phyloP scores from a whole-genome alignment of 2,888 invertebrate genomes.

The Drosophila lacicola region DNA sequence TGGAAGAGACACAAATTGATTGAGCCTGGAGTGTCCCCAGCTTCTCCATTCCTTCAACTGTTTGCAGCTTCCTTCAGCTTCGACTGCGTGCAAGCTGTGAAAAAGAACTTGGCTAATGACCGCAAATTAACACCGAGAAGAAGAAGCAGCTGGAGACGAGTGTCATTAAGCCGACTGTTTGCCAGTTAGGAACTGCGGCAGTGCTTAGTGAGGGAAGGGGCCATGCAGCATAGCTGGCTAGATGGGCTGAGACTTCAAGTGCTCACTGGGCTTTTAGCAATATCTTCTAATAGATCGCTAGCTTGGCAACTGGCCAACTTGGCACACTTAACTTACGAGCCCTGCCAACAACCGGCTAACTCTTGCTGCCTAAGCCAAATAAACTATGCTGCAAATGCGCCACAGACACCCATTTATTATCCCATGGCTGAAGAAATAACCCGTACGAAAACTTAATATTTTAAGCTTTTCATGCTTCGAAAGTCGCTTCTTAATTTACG shows the following conservation, averaged over 20 bases:
- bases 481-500: slow-evolving; percentile 15
- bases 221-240: not conserved
- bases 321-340: slow-evolving; percentile 64
- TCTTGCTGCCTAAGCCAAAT: slow-evolving; percentile 23
- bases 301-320: slow-evolving; percentile 35
- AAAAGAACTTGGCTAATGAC: slow-evolving; percentile 75
- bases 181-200: slow-evolving; percentile 34
- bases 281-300: slow-evolving; percentile 74
- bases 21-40: slow-evolving; percentile 49
- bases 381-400: slow-evolving; percentile 23
- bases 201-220: not conserved
- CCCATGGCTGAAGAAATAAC: slow-evolving; percentile 42
- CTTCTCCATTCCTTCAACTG: not conserved
- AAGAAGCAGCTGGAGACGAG: slow-evolving; percentile 65
- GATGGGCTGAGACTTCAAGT: slow-evolving; percentile 38
- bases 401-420: slow-evolving; percentile 41
- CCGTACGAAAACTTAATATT: slow-evolving; percentile 18
- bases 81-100: slow-evolving; percentile 25
- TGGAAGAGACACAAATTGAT: slow-evolving; percentile 70
- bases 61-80: slow-evolving; percentile 4
- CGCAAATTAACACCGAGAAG: slow-evolving; percentile 72
- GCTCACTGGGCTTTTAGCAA: slow-evolving; percentile 71
- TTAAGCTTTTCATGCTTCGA: slow-evolving; percentile 19
- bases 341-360: slow-evolving; percentile 5
- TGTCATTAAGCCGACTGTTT: slow-evolving; percentile 75